Base-by-base conservation (phyloP, 2,888 invertebrate species). In the Elysia crispata region DNA sequence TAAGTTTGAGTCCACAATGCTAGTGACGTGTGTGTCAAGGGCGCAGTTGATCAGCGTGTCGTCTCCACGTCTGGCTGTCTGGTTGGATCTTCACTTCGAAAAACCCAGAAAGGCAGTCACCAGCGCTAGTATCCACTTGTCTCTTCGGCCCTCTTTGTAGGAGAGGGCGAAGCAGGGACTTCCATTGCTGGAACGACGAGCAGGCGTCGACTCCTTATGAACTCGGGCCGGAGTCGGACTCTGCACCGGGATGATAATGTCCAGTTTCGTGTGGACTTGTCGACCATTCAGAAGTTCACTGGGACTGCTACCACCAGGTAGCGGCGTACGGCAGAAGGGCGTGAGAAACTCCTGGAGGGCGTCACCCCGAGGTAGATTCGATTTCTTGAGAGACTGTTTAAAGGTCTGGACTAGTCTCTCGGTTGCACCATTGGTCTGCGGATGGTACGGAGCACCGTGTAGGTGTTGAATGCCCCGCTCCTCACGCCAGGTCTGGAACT, bases 351-450 rank as follows among this genome's bases (percentile, higher is more conserved):
- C 50, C 50, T 41, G 67, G 1, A 80, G 60, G 20, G 87, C 70
- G 70, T 70, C 70, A 33, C 18, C 28, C 1, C 11, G 31, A 20
- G 49, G 70, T 18, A 70, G n/a, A n/a, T 41, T 20, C 13, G 70
- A 70, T n/a, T 31, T 70, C 33, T 77, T 73, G 30, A 72, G 33
- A 5, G 76, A 66, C 25, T 81, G 60, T 33, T 86, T 86, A 25
- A 86, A 80, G 1, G 82, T 80, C 67, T 86, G 83, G 28, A 87
- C 84, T 20, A 77, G 64, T 49, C 83, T 76, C 76, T 85, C 84
- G 18, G 84, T 83, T 11, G 80, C 50, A 1, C 82, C 83, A 66
- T 81, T 83, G 15, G 69, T 79, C 11, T 77, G 81, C 23, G 86
- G 82, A 64, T 83, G 84, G 64, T 86, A 85, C 0, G 86, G 85